Evolutionary conservation across 1,140 invertebrate species (phyloP), one percentile per base, ranked within the genome.

Genomic region (Zophobas morio): DNA sequence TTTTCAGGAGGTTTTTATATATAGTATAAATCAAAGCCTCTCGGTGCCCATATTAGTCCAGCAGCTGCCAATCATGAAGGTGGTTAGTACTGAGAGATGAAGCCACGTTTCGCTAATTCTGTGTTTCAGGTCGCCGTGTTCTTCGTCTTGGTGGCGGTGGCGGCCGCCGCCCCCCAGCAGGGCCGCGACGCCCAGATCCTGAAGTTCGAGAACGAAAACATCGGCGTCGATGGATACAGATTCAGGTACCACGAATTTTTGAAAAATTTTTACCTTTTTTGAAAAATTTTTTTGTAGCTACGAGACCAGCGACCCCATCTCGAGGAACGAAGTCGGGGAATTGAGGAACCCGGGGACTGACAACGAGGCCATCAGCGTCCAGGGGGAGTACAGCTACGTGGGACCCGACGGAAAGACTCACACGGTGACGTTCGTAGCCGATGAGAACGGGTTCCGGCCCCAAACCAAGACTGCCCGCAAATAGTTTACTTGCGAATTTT

Each of bases 311-410:
- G 90, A 93, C 79, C 91, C 91, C 2, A 89, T 90, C 75, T 70
- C 80, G 0, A 84, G 86, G 1, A 84, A 88, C 3, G 91, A 93
- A 85, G 81, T 86, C 49, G 92, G 89, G 0, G 83, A 87, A 37
- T 79, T 93, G 2, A 86, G 87, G 42, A 90, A 92, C 78, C 79
- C 81, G 1, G 91, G 91, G 56, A 86, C 88, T 1, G 90, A 92
- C 6, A 88, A 92, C 72, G 90, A 92, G 78, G 87, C 87, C 1
- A 81, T 91, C 1, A 89, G 88, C 37, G 92, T 89, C 0, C 87
- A 90, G 35, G 94, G 94, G 0, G 89, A 88, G 0, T 95, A 91
- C 86, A 91, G 90, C 6, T 96, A 94, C 87, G 91, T 90, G 3
- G 91, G 91, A 35, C 90, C 92, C 1, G 92, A 95, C 82, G 91